phyloP scores from a whole-genome alignment of 2,113 vertebrate species.

The Gobiocypris rarus region DNA sequence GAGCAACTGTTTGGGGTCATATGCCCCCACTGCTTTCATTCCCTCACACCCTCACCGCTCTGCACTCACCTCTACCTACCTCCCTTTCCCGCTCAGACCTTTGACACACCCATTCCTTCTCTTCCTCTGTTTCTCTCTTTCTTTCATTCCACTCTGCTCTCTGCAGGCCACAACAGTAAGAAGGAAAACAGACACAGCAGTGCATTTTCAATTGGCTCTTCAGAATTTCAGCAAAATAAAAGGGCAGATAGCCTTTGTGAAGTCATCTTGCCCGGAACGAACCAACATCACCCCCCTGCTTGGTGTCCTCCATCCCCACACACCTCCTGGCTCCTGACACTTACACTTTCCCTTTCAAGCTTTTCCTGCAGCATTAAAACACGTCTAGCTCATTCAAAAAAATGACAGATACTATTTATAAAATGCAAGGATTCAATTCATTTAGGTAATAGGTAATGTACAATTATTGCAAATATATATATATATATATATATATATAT shows the following conservation, averaged over 20 bases:
- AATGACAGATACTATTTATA: background rate
- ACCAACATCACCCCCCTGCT: constrained; percentile 50
- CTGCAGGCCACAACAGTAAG: constrained; percentile 66
- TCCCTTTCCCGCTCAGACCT: constrained; percentile 53
- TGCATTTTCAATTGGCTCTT: constrained; percentile 73
- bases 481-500: too few relatives aligned
- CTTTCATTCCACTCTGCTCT: constrained; percentile 39
- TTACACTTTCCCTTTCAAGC: background rate
- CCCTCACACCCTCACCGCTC: constrained; percentile 38
- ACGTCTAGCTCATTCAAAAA: background rate
- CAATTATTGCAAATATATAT: background rate
- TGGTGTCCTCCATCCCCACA: background rate
- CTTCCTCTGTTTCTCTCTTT: constrained; percentile 26
- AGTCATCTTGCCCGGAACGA: constrained; percentile 62
- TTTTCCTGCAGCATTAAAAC: background rate
- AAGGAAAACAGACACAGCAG: constrained; percentile 70
- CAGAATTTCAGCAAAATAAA: constrained; percentile 74
- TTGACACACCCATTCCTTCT: constrained; percentile 51
- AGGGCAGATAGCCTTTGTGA: constrained; percentile 70
- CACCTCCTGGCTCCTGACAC: background rate
- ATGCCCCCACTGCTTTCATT: constrained; percentile 46
- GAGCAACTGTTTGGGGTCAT: constrained; percentile 51
- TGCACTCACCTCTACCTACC: constrained; percentile 62
- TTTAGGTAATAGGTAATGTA: background rate
- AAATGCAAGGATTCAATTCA: background rate